Evolutionary conservation across 2,797 vertebrate species (phyloP), one percentile per base, ranked within the genome.

Genomic region (Denticeps clupeoides): DNA sequence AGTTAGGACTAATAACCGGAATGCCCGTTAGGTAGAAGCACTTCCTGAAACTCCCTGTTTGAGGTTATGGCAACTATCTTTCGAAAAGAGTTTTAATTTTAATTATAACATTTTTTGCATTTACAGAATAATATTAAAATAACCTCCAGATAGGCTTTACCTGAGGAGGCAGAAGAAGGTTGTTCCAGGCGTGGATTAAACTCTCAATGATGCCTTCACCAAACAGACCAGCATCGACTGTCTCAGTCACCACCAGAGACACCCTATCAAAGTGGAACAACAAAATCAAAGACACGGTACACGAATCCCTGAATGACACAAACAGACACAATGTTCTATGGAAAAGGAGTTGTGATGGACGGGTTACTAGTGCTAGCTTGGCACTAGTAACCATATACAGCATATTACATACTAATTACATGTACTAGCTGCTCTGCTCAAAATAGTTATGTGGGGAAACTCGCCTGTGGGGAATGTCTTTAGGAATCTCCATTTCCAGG

Each of bases 191-290:
- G 38, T 99, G 93, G 67, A 97, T 90, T 62, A 99, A 85, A 64
- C 89, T 97, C 72, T 97, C 95, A 60, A 97, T 85, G 70, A 98
- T 96, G 53, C 95, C 92, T 70, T 99, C 95, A 59, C 95, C 95
- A 79, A 99, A 96, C 61, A 99, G 81, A 45, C 93, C 95, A 41
- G 94, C 91, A 74, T 99, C 95, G 9, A 97, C 90, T 3, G 95
- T 99, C 82, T 99, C 95, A n/a, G 95, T 99, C 76, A 99, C 89
- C 70, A 98, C 92, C 75, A 99, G 73, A 1, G 93, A 97, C 12
- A 98, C 92, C 69, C 93, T 99, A 63, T 23, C 4, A 32, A 43
- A n/a, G n/a, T n/a, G n/a, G 11, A 21, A 12, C 2, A 21, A 21
- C 16, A 47, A 19, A 41, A 41, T 12, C 11, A 21, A 9, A 41